Base-by-base conservation (phyloP, 2,888 invertebrate genomes). In the Endomychus coccineus region DNA sequence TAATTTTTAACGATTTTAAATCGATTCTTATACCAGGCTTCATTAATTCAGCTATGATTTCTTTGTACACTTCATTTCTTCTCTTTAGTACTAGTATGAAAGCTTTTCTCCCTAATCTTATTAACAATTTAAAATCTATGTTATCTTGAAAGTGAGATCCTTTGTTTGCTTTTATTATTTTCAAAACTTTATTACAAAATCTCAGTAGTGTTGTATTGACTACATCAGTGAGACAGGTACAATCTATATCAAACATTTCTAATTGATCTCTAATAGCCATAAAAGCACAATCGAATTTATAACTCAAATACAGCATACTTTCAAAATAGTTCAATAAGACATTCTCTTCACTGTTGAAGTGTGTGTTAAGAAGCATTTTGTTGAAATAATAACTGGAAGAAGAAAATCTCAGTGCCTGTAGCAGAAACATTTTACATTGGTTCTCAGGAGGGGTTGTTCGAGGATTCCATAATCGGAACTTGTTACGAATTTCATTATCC, bases 391-490 rank as follows among this genome's bases (percentile, higher is more conserved):
- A 44, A 16, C 41, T 43, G 23, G 36, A 40, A 17, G 36, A 43
- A 7, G 37, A 13, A 29, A 46, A 52, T 25, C 25, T 27, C 27
- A 52, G 30, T 7, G 43, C 28, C 17, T 36, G 34, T 22, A 27
- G 34, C 6, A 48, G 23, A 10, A 44, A 38, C 7, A 27, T 14
- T 12, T 22, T 14, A 30, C 36, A 43, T 6, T 35, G 27, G 16
- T 19, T 16, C 16, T 46, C 39, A n/a, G 27, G 16, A 6, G 43
- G 40, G 11, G 36, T 40, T 3, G 16, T 29, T 13, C 40, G 23
- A 23, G 39, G 23, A 27, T 48, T 49, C 49, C 47, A 51, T 39
- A 51, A 43, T 34, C 46, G 50, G 27, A 50, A 52, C 40, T 44
- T 45, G 38, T 49, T 31, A 17, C 46, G 33, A 12, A 50, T 38